These are phyloP conservation scores for Thera britannica DNA, from an alignment of 2,888 invertebrate species.

Conservation along the genomic window DNA sequence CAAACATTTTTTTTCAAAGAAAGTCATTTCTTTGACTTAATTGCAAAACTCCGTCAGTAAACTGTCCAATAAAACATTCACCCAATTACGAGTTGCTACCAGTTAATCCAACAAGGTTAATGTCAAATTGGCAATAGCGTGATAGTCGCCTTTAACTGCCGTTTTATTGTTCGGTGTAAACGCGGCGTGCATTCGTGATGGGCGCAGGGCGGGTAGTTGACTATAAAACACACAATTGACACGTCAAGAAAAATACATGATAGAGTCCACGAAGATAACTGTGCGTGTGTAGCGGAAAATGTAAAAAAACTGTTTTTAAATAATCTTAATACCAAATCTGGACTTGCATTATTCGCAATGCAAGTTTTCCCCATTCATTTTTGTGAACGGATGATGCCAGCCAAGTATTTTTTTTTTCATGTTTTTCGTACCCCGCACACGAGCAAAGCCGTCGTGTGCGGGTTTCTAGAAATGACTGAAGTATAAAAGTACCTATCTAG, in stretches of 20 bases:
- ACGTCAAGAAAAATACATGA: not conserved
- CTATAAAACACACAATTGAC: conserved; percentile 21
- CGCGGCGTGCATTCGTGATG: conserved; percentile 55
- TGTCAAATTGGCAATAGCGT: conserved; percentile 50
- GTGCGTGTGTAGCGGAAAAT: too few species aligned
- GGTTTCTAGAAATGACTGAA: too few species aligned
- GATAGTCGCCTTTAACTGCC: conserved; percentile 54
- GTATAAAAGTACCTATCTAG: too few species aligned
- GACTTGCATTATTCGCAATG: too few species aligned
- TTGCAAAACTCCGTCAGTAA: conserved; percentile 17
- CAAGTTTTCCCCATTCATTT: too few species aligned
- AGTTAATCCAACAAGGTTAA: conserved; percentile 47
- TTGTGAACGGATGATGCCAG: too few species aligned
- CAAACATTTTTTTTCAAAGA: not conserved
- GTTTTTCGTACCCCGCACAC: too few species aligned
- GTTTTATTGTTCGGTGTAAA: conserved; percentile 62
- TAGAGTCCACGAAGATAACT: too few species aligned
- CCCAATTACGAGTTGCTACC: conserved; percentile 35
- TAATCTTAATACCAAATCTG: too few species aligned
- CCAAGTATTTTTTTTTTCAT: too few species aligned
- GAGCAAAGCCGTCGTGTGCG: too few species aligned
- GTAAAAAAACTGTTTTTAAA: too few species aligned
- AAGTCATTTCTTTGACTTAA: conserved; percentile 4
- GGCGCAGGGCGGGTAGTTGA: conserved; percentile 18
- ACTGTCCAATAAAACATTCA: conserved; percentile 27